Evolutionary conservation across 2,888 invertebrate species (phyloP), one percentile per base, ranked within the genome.

Genomic region (Drosophila cyrtoloma): DNA sequence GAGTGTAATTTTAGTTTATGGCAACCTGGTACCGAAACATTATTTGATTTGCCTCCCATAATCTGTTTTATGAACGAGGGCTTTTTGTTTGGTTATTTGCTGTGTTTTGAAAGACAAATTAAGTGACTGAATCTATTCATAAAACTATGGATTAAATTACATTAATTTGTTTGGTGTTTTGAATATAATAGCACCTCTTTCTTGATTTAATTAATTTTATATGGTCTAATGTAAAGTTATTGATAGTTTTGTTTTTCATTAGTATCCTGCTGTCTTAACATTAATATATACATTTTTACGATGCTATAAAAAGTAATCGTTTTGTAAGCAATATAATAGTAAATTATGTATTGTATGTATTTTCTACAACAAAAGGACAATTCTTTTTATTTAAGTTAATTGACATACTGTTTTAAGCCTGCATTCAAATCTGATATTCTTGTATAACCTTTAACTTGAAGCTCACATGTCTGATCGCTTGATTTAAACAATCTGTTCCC

Each of bases 401-500:
- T 52, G 35, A 30, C 4, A 37, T 30, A 30, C 30, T 4, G 10
- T 3, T 9, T 19, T 14, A 14, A 32, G 4, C 14, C 32, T 0
- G 9, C 32, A 39, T 22, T 22, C 22, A 53, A 61, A 61, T 63
- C 28, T 28, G 3, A 3, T 1, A 2, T 50, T 52, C 33, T 37
- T 35, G 33, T 47, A 26, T 39, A 59, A 71, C 68, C 77, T 63
- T 42, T 33, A 47, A 44, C 57, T 52, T 26, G 35, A 57, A 39
- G 44, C 26, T 47, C 37, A 44, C 35, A 28, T 35, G 10, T 53
- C 53, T 63, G 82, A 82, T 82, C 82, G 53, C 35, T 77, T 52
- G 66, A 69, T 72, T 66, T 72, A 39, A 57, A 5, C 66, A 82
- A 81, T 73, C 82, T 61, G 57, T 64, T 64, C 33, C 69, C 73